Conservation (phyloP, 2,113 vertebrate species). For the Callopanchax toddi region DNA sequence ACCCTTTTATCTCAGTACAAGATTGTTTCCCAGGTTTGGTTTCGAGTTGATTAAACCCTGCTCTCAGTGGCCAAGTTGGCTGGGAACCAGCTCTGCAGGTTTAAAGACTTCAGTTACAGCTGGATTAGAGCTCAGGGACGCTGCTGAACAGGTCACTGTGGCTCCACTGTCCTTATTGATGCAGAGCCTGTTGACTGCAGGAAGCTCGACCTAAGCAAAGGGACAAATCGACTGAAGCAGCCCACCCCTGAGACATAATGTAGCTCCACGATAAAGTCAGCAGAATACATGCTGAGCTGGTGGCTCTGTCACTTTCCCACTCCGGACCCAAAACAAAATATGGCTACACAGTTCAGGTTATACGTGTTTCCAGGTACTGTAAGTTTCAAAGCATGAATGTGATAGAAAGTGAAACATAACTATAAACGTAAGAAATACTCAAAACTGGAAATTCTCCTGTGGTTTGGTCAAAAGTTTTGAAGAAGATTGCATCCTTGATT, state of each 20-base stretch:
- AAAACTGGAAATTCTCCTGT: too few species aligned
- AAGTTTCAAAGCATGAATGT: too few species aligned
- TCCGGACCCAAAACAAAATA: background rate
- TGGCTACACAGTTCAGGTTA: too few species aligned
- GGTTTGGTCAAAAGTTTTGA: too few species aligned
- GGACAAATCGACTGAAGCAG: conserved; percentile 34
- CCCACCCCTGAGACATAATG: conserved; percentile 3
- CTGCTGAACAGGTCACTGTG: conserved; percentile 35
- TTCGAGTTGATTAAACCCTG: conserved; percentile 19
- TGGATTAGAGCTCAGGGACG: conserved; percentile 31
- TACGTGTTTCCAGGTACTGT: too few species aligned
- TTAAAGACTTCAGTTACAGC: conserved; percentile 44
- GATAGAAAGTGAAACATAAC: too few species aligned
- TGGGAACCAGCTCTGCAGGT: conserved; percentile 38
- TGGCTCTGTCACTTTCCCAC: background rate
- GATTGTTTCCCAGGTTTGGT: conserved; percentile 23
- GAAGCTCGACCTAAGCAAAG: conserved; percentile 18
- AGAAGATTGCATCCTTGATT: too few species aligned
- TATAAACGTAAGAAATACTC: too few species aligned
- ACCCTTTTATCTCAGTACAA: background rate
- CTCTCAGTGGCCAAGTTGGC: conserved; percentile 8
- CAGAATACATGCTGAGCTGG: background rate
- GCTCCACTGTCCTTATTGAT: conserved; percentile 30
- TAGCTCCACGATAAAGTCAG: conserved; percentile 6
- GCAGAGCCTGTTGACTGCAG: conserved; percentile 29